Evolutionary conservation across 1,140 invertebrate genomes (phyloP), one percentile per base, ranked within the genome.

Genomic region (Drosophila melanica): DNA sequence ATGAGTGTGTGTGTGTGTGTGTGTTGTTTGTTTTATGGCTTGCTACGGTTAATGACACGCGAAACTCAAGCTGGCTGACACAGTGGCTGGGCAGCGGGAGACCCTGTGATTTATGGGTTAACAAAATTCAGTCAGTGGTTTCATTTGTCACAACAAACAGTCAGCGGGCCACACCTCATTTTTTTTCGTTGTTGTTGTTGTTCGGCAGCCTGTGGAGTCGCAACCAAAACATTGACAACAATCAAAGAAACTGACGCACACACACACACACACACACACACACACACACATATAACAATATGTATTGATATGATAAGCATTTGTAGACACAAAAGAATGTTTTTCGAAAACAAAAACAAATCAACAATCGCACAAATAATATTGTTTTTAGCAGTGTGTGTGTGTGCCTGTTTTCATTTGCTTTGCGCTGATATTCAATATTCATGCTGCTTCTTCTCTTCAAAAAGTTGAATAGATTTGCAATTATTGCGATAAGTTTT

Each of bases 331-430:
- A 37, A 16, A 14, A 51, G 7, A 33, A 51, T 47, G 23, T 20
- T 53, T 53, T 12, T 0, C 30, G 50, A 3, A 42, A 16, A 39
- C 0, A 6, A 33, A 41, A 71, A 71, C 60, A 65, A 71, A 57
- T 71, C 68, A 55, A 35, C 51, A 71, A 65, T 71, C 23, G n/a
- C n/a, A 55, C 60, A 65, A 65, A 65, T 66, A 72, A 66, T 41
- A 58, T 72, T 65, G 62, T 18, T 48, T 58, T 66, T 65, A 55
- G 50, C 51, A 55, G 41, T 12, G 14, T 16, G 33, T 41, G 14
- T 37, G 1, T 37, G 6, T 53, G 7, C 1, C 2, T 10, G 8
- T 64, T 41, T 30, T 8, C 27, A n/a, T 37, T 60, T 44, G 47
- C 18, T 55, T 63, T 55, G 2, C 12, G 37, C 12, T 44, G 53